A percentile compares a stretch with the other conserved stretches of the same genome.
These are phyloP conservation scores for Pandemis corylana DNA, from an alignment of 2,888 invertebrate species.

Conservation along the genomic window DNA sequence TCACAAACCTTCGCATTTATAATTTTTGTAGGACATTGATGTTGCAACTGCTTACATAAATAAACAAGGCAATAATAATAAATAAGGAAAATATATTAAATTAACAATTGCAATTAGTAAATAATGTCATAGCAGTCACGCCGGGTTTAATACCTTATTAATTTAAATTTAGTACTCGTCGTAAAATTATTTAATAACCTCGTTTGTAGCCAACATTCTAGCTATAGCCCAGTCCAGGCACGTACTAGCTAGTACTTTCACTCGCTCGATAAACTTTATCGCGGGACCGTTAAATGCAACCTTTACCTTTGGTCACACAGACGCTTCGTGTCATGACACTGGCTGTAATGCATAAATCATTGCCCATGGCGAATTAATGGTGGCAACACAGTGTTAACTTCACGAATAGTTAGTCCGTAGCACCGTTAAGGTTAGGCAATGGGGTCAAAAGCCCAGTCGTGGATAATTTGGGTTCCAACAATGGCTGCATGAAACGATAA, in stretches of 20 bases:
- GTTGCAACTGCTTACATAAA: too few relatives aligned
- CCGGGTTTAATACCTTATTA: too few relatives aligned
- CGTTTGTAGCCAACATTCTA: not conserved
- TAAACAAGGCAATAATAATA: too few relatives aligned
- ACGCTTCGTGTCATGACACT: slow-evolving; percentile 6
- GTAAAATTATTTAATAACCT: not conserved
- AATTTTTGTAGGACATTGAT: too few relatives aligned
- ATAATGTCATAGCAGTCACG: too few relatives aligned
- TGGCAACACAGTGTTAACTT: slow-evolving; percentile 16
- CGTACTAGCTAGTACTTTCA: not conserved
- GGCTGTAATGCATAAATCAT: slow-evolving; percentile 22
- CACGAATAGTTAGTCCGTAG: slow-evolving; percentile 5
- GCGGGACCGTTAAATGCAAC: not conserved
- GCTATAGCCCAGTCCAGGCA: not conserved
- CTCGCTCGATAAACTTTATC: not conserved
- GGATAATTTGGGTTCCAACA: slow-evolving; percentile 32
- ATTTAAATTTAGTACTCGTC: not conserved
- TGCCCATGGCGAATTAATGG: slow-evolving; percentile 22
- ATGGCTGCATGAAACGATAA: slow-evolving; percentile 20
- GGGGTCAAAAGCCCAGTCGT: slow-evolving; percentile 24
- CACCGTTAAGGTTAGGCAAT: slow-evolving; percentile 27
- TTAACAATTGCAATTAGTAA: too few relatives aligned
- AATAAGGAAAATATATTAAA: too few relatives aligned
- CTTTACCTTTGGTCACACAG: not conserved
- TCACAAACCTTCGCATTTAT: too few relatives aligned